Evolutionary conservation across 2,888 invertebrate species (phyloP).

Genomic region (Phorcus lineatus): DNA sequence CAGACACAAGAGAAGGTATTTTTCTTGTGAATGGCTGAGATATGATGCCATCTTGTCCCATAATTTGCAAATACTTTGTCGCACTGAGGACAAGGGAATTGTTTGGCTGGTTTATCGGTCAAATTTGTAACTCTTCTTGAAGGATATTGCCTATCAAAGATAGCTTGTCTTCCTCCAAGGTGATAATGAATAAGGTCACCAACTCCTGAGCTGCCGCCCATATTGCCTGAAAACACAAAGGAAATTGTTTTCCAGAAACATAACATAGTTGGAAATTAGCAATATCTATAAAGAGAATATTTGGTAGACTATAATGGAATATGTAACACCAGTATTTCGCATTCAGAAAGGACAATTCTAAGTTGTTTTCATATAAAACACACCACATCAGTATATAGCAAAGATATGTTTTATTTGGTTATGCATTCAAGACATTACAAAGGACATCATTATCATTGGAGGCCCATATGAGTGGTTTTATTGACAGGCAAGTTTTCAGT

Average conservation of each 20-base stretch:
- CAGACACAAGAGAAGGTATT: background rate
- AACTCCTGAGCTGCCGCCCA: background rate
- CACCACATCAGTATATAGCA: no score
- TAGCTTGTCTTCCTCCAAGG: background rate
- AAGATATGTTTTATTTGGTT: no score
- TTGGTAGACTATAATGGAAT: no score
- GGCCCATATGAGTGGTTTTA: no score
- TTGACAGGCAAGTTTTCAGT: no score
- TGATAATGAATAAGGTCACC: background rate
- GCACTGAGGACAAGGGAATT: background rate
- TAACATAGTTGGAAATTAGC: no score
- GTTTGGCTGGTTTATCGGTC: background rate
- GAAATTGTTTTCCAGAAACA: background rate
- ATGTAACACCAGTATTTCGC: no score
- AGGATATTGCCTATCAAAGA: background rate
- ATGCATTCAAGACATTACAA: no score
- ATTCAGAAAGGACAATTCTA: no score
- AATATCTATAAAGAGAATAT: no score
- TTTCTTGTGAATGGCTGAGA: background rate
- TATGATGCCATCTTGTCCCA: slow-evolving; percentile 7
- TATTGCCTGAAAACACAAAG: background rate
- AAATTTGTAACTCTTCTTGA: background rate
- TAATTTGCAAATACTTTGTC: background rate
- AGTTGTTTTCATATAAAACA: no score
- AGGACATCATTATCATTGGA: no score